A percentile compares a stretch with the other conserved stretches of the same genome.
Conservation (phyloP, 2,113 vertebrate species). For the Pongo pygmaeus region DNA sequence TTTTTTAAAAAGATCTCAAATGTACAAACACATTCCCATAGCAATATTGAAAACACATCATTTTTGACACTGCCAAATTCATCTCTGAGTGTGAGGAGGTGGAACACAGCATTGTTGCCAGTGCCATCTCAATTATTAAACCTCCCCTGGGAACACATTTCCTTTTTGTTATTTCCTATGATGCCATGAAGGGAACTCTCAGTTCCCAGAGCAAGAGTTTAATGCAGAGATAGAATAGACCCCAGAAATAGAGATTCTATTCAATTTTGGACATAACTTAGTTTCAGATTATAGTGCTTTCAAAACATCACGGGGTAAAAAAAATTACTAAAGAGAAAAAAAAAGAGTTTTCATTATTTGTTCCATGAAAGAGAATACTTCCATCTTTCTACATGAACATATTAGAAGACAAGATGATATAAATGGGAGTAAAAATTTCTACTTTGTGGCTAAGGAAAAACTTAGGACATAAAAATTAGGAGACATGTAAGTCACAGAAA, state of each 20-base stretch:
- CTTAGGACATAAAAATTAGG: not conserved
- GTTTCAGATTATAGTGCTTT: slow-evolving; percentile 44
- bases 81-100: not conserved
- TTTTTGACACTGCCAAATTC: slow-evolving; percentile 64
- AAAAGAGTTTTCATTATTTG: not conserved
- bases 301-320: not conserved
- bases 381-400: not conserved
- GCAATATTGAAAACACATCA: slow-evolving; percentile 57
- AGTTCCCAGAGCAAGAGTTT: slow-evolving; percentile 34
- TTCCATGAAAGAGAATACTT: not conserved
- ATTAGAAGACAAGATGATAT: not conserved
- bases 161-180: slow-evolving; percentile 38
- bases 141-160: slow-evolving; percentile 29
- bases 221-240: slow-evolving; percentile 20
- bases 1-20: slow-evolving; percentile 48
- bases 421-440: not conserved
- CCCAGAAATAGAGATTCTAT: not conserved
- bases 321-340: slow-evolving; percentile 12
- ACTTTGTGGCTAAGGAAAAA: not conserved
- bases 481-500: not conserved
- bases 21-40: slow-evolving; percentile 33
- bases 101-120: not conserved
- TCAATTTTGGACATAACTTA: slow-evolving; percentile 25
- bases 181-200: slow-evolving; percentile 23
- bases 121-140: slow-evolving; percentile 18